These are phyloP conservation scores for Mercenaria mercenaria DNA, from an alignment of 1,140 invertebrate genomes.

Conservation along the genomic window DNA sequence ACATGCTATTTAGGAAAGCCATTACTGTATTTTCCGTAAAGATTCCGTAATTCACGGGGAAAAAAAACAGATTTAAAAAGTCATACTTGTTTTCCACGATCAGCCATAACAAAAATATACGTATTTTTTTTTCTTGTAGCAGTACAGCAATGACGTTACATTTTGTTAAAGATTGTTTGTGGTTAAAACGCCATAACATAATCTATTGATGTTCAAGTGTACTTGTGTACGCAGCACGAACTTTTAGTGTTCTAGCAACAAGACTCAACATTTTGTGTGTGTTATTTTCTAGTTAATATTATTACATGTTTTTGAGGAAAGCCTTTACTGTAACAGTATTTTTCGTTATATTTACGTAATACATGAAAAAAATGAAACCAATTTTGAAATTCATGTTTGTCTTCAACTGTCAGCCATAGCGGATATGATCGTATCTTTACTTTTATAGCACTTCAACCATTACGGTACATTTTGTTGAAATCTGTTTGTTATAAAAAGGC, in stretches of 20 bases:
- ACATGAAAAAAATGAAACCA: not conserved
- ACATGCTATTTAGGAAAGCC: too few species aligned
- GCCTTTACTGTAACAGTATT: too few species aligned
- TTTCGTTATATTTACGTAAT: too few species aligned
- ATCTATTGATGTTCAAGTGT: not conserved
- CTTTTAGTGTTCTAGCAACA: too few species aligned
- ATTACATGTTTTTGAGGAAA: too few species aligned
- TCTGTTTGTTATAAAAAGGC: not conserved
- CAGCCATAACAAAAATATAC: not conserved
- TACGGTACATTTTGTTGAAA: not conserved
- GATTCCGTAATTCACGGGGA: too few species aligned
- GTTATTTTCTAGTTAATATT: too few species aligned
- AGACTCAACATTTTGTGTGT: too few species aligned
- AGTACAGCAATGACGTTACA: not conserved
- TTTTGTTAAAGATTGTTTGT: not conserved
- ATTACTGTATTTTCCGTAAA: too few species aligned
- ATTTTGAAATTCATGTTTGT: not conserved
- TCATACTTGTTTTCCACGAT: not conserved
- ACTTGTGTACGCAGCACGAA: too few species aligned
- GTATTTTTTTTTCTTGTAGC: not conserved
- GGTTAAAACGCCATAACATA: not conserved
- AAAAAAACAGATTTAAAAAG: not conserved
- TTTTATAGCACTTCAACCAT: not conserved
- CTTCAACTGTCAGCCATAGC: not conserved
- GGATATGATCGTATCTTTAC: not conserved